phyloP scores from a whole-genome alignment of 2,888 invertebrate genomes.

The Hymenopus coronatus region DNA sequence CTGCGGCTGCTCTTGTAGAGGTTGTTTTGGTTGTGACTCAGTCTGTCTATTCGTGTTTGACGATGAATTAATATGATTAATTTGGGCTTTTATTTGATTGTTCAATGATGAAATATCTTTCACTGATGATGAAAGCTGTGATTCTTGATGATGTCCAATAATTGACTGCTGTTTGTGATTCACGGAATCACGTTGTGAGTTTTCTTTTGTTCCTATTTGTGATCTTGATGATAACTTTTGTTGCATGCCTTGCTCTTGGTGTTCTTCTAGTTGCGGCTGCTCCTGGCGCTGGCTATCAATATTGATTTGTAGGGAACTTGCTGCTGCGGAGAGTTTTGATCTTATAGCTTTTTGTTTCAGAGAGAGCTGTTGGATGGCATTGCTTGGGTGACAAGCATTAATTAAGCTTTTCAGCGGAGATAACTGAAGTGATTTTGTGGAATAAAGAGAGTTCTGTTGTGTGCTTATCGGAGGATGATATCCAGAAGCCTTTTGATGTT shows the following conservation, averaged over 20 bases:
- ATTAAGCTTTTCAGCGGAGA: not conserved
- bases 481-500: slow-evolving; percentile 49
- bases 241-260: slow-evolving; percentile 36
- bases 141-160: not conserved
- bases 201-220: slow-evolving; percentile 48
- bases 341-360: not conserved
- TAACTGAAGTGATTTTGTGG: not conserved
- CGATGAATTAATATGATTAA: not conserved
- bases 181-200: slow-evolving; percentile 52
- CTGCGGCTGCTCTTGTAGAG: not conserved
- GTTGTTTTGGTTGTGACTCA: not conserved
- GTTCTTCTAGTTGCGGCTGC: slow-evolving; percentile 44
- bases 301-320: not conserved
- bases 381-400: not conserved
- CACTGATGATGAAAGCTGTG: not conserved
- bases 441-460: slow-evolving; percentile 48
- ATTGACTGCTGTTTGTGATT: slow-evolving; percentile 47
- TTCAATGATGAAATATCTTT: not conserved
- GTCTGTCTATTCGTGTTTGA: not conserved
- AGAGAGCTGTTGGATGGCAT: not conserved
- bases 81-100: not conserved
- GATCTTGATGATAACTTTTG: slow-evolving; percentile 35
- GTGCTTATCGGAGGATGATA: slow-evolving; percentile 55
- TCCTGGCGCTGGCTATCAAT: slow-evolving; percentile 36
- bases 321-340: not conserved